phyloP scores from a whole-genome alignment of 35 echinoderm and acorn worm species.

The Strongylocentrotus purpuratus region DNA sequence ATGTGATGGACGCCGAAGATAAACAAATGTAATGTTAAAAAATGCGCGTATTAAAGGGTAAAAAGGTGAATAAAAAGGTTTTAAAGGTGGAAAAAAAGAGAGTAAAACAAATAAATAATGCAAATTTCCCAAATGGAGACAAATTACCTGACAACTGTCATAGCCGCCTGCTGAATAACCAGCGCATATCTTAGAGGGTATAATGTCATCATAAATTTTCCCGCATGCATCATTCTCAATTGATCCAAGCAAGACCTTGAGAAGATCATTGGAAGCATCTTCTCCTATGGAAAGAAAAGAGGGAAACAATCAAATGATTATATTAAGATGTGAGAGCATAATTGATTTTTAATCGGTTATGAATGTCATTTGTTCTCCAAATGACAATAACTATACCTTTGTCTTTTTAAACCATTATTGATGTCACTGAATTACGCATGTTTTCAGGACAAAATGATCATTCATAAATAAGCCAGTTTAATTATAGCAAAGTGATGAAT shows the following conservation, averaged over 20 bases:
- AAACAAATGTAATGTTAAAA: background rate
- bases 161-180: background rate
- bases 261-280: background rate
- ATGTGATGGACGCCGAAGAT: background rate
- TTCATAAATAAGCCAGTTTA: too few relatives aligned
- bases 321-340: background rate
- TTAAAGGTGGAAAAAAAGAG: too few relatives aligned
- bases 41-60: background rate
- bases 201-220: background rate
- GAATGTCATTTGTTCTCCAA: background rate
- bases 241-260: background rate
- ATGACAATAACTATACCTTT: background rate
- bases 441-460: background rate
- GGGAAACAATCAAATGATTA: background rate
- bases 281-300: background rate
- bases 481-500: too few relatives aligned
- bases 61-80: too few relatives aligned
- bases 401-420: too few relatives aligned
- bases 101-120: too few relatives aligned
- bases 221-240: constrained; percentile 29
- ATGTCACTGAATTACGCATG: background rate
- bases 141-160: constrained; percentile 21
- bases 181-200: constrained; percentile 37
- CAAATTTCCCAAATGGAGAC: background rate
- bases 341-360: background rate